phyloP scores from a whole-genome alignment of 92 coral and sea anemone species.

The Zoanthus solanderi region DNA sequence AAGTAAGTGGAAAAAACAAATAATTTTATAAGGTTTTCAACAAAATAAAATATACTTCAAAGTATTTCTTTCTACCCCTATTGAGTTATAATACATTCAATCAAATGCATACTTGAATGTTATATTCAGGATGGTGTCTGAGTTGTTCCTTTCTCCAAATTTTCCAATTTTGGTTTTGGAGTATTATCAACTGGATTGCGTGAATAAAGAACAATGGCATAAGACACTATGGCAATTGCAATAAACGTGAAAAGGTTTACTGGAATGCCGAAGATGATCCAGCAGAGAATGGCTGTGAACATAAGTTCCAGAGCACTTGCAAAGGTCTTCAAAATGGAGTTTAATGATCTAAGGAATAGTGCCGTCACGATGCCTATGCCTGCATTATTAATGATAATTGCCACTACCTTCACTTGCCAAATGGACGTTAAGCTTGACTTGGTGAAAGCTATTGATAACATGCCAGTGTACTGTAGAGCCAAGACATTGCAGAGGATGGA shows the following conservation, averaged over 20 bases:
- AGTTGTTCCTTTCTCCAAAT: conserved; percentile 6
- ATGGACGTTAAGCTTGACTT: conserved; percentile 78
- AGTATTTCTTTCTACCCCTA: too few relatives aligned
- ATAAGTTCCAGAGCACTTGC: conserved; percentile 97
- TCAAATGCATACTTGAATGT: too few relatives aligned
- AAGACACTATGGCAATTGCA: conserved; percentile 91
- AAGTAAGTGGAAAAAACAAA: too few relatives aligned
- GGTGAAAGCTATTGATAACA: conserved; percentile 78
- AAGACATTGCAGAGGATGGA: conserved; percentile 86
- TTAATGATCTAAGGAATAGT: conserved; percentile 82
- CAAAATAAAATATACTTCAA: too few relatives aligned
- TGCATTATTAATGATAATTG: conserved; percentile 88
- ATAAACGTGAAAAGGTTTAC: conserved; percentile 86
- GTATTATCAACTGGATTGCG: conserved; percentile 93
- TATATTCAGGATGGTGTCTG: background rate
- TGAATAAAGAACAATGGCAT: conserved; percentile 89
- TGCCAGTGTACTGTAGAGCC: conserved; percentile 77
- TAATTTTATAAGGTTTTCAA: too few relatives aligned
- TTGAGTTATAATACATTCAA: too few relatives aligned
- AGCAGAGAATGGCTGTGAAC: conserved; percentile 92
- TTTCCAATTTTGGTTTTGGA: conserved; percentile 59
- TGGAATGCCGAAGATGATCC: conserved; percentile 98
- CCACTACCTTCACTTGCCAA: conserved; percentile 75
- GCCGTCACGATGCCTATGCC: conserved; percentile 96
- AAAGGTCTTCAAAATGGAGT: conserved; percentile 96